Percentiles rank a stretch among this genome's conserved stretches.
Conservation (phyloP, 2,113 vertebrate species). For the Aptenodytes forsteri region DNA sequence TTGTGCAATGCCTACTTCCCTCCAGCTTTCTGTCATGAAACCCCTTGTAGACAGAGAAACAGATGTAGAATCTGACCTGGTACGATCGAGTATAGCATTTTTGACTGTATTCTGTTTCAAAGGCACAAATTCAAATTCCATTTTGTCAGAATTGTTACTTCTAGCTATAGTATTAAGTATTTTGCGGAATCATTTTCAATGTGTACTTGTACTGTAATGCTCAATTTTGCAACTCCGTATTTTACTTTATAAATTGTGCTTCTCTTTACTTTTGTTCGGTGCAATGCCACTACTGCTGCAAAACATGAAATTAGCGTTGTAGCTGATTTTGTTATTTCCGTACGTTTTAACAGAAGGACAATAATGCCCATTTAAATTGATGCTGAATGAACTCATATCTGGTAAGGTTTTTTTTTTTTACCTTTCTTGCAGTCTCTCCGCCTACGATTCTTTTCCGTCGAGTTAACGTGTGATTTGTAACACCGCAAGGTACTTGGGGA, state of each 20-base stretch:
- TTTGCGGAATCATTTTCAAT: background rate
- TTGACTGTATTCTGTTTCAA: background rate
- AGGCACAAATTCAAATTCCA: background rate
- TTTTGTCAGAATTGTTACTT: background rate
- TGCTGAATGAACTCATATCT: background rate
- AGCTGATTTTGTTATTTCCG: background rate
- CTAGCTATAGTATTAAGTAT: background rate
- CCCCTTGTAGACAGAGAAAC: background rate
- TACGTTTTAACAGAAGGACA: background rate
- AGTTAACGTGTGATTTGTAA: background rate
- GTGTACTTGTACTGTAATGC: background rate
- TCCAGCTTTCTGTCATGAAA: background rate
- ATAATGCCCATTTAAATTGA: background rate
- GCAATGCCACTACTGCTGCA: background rate
- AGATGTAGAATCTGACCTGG: background rate
- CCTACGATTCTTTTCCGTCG: constrained; percentile 80
- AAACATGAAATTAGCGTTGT: background rate
- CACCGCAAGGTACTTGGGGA: constrained; percentile 71
- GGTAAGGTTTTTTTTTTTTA: constrained; percentile 31
- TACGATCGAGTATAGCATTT: background rate
- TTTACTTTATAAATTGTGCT: background rate
- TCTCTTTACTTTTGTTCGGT: background rate
- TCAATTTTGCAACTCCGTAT: background rate
- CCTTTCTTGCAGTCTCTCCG: constrained; percentile 68
- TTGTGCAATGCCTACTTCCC: background rate